Evolutionary conservation across 2,888 invertebrate genomes (phyloP), one percentile per base, ranked within the genome.

Genomic region (Tipula helvola): DNA sequence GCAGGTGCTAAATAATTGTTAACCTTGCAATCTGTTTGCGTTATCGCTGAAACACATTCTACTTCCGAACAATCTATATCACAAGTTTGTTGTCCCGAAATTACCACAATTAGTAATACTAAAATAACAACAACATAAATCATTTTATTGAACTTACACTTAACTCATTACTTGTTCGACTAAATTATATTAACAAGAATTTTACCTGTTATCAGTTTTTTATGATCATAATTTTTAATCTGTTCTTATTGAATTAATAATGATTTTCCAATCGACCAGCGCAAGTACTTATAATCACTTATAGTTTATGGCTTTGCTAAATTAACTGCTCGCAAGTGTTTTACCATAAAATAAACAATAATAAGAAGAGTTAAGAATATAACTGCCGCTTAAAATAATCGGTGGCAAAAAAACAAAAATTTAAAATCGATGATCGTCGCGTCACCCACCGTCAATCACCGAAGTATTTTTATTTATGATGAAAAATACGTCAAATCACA

Each of bases 1-100:
- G 41, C 41, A 41, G 28, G 28, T 28, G 28, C 28, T 28, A 28
- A 28, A 41, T 44, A 10, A 44, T 10, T 44, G 10, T 10, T 44
- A 1, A 0, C 39, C 39, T 1, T 86, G 87, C 89, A 89, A 86
- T 88, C 89, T 7, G 87, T 39, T 86, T 88, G 89, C 36, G 88
- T 88, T 87, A 89, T 41, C 2, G 88, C 88, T 41, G 89, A 88
- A n/a, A 88, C 57, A 87, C 89, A 89, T 13, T 85, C 86, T 36
- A 87, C 85, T 85, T 83, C 44, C 28, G 87, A 87, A 52, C 87
- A 87, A 47, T 36, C 83, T 44, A 86, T 86, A 44, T 86, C 86
- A 36, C n/a, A 36, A 28, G 2, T 28, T 28, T 28, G 7, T 3
- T 84, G 84, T 10, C 84, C 84, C 36, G 7, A 8, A 84, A 84